phyloP scores from a whole-genome alignment of 2,888 invertebrate species.

The Drosophila pegasa region DNA sequence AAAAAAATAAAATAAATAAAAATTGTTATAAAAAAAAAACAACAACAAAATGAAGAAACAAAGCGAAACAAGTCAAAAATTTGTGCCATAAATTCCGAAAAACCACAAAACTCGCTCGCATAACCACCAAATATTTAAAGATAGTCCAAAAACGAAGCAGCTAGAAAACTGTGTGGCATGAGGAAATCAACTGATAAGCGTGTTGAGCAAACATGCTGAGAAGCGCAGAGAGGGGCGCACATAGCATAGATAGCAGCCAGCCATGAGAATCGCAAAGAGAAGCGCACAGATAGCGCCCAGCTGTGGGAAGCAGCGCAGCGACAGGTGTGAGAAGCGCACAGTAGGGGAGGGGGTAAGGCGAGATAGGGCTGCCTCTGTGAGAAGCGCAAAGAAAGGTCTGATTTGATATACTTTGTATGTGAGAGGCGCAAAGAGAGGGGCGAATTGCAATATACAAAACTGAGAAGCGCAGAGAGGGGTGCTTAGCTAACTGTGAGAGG shows the following conservation, averaged over 20 bases:
- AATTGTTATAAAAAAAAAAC: conserved; percentile 23
- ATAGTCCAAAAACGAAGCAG: conserved; percentile 2
- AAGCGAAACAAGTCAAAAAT: conserved; percentile 19
- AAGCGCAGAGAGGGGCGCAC: conserved; percentile 16
- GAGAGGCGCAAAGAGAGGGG: too few relatives aligned
- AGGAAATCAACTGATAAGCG: conserved; percentile 45
- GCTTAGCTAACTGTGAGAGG: too few relatives aligned
- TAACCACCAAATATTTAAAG: conserved; percentile 37
- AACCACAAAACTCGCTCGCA: conserved; percentile 24
- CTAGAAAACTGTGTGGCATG: conserved; percentile 17
- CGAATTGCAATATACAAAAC: too few relatives aligned
- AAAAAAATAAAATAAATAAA: conserved; percentile 38
- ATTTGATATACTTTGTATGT: too few relatives aligned
- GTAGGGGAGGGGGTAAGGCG: too few relatives aligned
- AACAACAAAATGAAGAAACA: conserved; percentile 2
- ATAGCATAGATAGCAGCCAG: background rate
- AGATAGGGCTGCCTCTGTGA: background rate
- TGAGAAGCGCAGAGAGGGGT: too few relatives aligned
- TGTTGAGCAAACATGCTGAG: conserved; percentile 13
- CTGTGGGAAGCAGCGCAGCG: background rate
- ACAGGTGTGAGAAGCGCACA: conserved; percentile 6
- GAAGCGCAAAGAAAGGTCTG: background rate
- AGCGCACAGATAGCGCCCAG: background rate
- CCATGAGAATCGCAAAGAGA: conserved; percentile 17
- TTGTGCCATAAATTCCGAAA: conserved; percentile 35